Evolutionary conservation across 53 echinoderm and acorn worm genomes (phyloP).

Genomic region (Echinometra lucunter): DNA sequence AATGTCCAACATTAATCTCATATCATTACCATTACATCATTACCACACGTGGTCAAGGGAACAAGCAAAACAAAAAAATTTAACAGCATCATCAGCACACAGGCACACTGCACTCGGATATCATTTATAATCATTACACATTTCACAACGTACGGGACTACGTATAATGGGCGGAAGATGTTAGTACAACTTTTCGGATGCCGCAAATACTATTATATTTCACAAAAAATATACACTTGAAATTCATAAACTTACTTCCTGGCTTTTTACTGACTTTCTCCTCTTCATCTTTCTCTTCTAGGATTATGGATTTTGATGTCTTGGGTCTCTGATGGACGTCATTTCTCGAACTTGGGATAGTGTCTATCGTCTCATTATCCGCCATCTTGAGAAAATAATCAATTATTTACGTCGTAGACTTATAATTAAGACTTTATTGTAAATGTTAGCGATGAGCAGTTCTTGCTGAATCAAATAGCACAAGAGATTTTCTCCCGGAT

Average conservation of each 20-base stretch:
- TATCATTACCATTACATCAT: too few relatives aligned
- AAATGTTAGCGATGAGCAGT: too few relatives aligned
- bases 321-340: conserved; percentile 61
- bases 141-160: background rate
- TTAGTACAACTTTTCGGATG: background rate
- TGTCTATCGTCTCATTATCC: conserved; percentile 57
- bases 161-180: conserved; percentile 1
- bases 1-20: too few relatives aligned
- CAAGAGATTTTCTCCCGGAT: too few relatives aligned
- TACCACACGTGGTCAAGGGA: too few relatives aligned
- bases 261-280: conserved; percentile 88
- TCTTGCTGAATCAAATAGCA: too few relatives aligned
- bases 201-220: background rate
- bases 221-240: background rate
- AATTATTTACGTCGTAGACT: conserved; percentile 8
- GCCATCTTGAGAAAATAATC: conserved; percentile 48
- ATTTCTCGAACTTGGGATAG: background rate
- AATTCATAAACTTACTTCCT: conserved; percentile 78
- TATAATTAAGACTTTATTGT: background rate
- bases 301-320: conserved; percentile 46
- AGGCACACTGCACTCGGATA: too few relatives aligned
- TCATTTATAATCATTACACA: too few relatives aligned
- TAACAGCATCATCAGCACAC: too few relatives aligned
- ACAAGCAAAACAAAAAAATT: too few relatives aligned
- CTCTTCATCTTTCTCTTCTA: conserved; percentile 63